phyloP scores from a whole-genome alignment of 2,113 vertebrate species.

The Syngnathoides biaculeatus region DNA sequence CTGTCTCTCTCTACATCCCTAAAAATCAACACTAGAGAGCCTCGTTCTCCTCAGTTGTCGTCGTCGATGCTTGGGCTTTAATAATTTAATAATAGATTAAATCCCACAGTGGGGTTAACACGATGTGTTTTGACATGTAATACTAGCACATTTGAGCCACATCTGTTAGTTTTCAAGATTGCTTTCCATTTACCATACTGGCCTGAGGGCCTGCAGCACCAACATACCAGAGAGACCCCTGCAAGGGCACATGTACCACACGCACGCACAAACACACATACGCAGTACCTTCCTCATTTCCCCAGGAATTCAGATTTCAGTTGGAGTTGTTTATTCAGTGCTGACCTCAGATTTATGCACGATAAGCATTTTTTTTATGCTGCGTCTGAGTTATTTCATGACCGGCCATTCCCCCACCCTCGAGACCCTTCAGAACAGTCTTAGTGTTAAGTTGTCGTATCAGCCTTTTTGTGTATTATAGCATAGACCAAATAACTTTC shows the following conservation, averaged over 20 bases:
- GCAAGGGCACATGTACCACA: slow-evolving; percentile 4
- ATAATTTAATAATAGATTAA: too few species aligned
- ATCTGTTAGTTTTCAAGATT: background rate
- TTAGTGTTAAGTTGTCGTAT: background rate
- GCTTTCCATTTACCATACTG: background rate
- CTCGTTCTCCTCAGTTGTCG: too few species aligned
- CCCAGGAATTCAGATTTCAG: slow-evolving; percentile 58
- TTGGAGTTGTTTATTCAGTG: slow-evolving; percentile 55
- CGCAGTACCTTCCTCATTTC: slow-evolving; percentile 45
- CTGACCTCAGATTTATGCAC: slow-evolving; percentile 59
- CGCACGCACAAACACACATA: slow-evolving; percentile 1
- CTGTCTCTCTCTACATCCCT: too few species aligned
- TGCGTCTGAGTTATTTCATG: slow-evolving; percentile 32
- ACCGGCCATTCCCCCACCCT: slow-evolving; percentile 11
- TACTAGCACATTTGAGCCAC: background rate
- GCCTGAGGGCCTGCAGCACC: background rate
- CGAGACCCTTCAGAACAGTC: background rate
- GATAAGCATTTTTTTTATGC: slow-evolving; percentile 51
- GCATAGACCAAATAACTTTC: background rate
- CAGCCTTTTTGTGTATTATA: background rate
- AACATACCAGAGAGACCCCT: slow-evolving; percentile 8
- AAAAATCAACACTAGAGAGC: too few species aligned
- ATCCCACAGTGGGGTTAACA: background rate
- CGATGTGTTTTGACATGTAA: background rate
- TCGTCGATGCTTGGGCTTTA: too few species aligned